phyloP scores from a whole-genome alignment of 2,888 invertebrate species.

The Philereme transversata region DNA sequence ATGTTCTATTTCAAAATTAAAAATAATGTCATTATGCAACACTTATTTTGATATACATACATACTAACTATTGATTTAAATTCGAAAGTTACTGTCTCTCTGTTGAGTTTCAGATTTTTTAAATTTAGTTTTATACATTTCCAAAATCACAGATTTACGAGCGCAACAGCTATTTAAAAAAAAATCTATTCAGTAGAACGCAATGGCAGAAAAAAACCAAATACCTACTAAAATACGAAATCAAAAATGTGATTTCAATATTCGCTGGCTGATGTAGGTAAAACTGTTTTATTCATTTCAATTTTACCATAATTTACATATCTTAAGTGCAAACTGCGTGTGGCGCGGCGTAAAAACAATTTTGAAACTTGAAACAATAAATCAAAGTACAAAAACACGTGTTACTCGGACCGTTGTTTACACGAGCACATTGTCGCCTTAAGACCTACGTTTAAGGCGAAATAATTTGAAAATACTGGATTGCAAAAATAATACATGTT shows the following conservation, averaged over 20 bases:
- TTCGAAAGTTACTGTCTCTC: too few relatives aligned
- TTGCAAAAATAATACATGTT: too few relatives aligned
- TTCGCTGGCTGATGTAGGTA: slow-evolving; percentile 24
- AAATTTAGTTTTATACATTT: too few relatives aligned
- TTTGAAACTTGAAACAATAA: slow-evolving; percentile 79
- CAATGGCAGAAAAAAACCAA: not conserved
- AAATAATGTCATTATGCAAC: too few relatives aligned
- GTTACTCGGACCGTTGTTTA: slow-evolving; percentile 77
- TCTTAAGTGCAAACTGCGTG: slow-evolving; percentile 69
- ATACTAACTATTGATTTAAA: too few relatives aligned
- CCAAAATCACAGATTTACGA: too few relatives aligned
- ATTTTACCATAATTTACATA: slow-evolving; percentile 56
- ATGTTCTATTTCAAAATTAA: too few relatives aligned
- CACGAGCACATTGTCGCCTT: slow-evolving; percentile 75
- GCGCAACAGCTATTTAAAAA: too few relatives aligned
- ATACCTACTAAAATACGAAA: slow-evolving; percentile 3
- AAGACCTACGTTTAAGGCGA: slow-evolving; percentile 63
- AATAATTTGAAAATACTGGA: slow-evolving; percentile 35
- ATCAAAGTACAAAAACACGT: slow-evolving; percentile 80
- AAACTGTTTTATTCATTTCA: slow-evolving; percentile 33
- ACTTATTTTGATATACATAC: too few relatives aligned
- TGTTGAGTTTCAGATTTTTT: too few relatives aligned
- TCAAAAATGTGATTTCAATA: slow-evolving; percentile 16
- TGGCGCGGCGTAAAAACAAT: slow-evolving; percentile 74
- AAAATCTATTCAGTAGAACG: slow-evolving; percentile 21